Evolutionary conservation across 2,888 invertebrate genomes (phyloP), one percentile per base, ranked within the genome.

Genomic region (Drosophila birchii): DNA sequence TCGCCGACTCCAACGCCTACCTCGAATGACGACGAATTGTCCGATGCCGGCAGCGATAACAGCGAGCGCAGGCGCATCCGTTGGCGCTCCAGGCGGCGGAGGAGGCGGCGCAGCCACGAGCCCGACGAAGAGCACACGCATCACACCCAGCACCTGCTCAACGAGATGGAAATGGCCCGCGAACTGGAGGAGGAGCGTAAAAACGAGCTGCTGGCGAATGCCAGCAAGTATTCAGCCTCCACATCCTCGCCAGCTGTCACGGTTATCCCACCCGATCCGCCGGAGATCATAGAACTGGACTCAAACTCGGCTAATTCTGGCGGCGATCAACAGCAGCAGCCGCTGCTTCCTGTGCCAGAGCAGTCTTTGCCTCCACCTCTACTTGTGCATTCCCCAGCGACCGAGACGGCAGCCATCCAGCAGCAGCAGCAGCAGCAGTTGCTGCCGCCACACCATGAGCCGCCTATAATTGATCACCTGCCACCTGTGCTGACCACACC

Each of bases 221-320:
- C 90, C 9, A 86, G 89, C 51, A 91, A 91, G 59, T 90, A 89
- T 23, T 83, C 86, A 0, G 89, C 89, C 0, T 89, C 90, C 2
- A 90, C 90, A 7, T 90, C 91, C 12, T 90, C 91, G 54, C 90
- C 91, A 32, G 82, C 90, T 0, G 91, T 91, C 0, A 84, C 86
- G 5, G 78, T 91, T 4, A 87, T 91, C 60, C 80, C 89, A 0
- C 82, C 91, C 6, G 91, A 91, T 43, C 91, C 91, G 23, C 91
- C 91, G 18, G 92, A 92, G 76, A 92, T 92, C 11, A 92, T 92
- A 39, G 91, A 92, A 75, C 78, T 92, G 54, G 92, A 92, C 76
- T 92, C 92, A 0, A 92, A 91, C 45, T 92, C 92, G 6, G 73
- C 57, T 8, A 90, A 90, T 69, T 90, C 91, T 0, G 81, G 68